These are phyloP conservation scores for Chrosomus eos DNA, from an alignment of 2,797 vertebrate genomes.

Conservation along the genomic window DNA sequence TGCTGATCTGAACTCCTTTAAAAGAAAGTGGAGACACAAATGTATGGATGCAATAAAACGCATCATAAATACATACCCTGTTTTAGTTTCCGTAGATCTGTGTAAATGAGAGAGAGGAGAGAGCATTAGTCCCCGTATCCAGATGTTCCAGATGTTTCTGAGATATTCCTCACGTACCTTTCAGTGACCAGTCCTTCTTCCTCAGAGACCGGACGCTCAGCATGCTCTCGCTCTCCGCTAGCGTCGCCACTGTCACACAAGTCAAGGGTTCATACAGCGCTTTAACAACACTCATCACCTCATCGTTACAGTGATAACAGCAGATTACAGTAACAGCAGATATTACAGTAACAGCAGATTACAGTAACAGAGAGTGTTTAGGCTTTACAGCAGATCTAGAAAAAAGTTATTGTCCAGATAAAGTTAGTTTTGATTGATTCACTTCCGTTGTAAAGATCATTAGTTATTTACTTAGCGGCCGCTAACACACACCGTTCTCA, in stretches of 20 bases:
- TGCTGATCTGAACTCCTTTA: not conserved
- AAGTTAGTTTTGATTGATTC: too few relatives aligned
- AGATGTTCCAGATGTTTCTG: not conserved
- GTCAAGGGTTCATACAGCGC: too few relatives aligned
- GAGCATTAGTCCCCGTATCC: not conserved
- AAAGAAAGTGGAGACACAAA: not conserved
- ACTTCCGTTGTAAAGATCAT: too few relatives aligned
- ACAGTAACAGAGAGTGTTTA: too few relatives aligned
- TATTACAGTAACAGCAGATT: too few relatives aligned
- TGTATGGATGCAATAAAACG: not conserved
- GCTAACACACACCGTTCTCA: too few relatives aligned
- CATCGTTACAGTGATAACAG: too few relatives aligned
- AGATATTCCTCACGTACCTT: constrained; percentile 61
- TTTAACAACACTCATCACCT: too few relatives aligned
- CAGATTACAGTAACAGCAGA: too few relatives aligned
- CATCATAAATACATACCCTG: constrained; percentile 57
- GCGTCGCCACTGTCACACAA: constrained; percentile 58
- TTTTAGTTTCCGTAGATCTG: constrained; percentile 74
- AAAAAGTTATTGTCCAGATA: too few relatives aligned
- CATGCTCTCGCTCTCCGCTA: constrained; percentile 70
- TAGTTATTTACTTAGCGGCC: too few relatives aligned
- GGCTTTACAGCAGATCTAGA: too few relatives aligned
- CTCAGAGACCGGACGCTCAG: constrained; percentile 65
- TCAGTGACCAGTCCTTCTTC: constrained; percentile 75
- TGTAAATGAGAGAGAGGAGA: not conserved